Percentiles rank a stretch among this genome's conserved stretches.
Evolutionary conservation across 2,113 vertebrate genomes (phyloP).

Genomic region (Picathartes gymnocephalus): DNA sequence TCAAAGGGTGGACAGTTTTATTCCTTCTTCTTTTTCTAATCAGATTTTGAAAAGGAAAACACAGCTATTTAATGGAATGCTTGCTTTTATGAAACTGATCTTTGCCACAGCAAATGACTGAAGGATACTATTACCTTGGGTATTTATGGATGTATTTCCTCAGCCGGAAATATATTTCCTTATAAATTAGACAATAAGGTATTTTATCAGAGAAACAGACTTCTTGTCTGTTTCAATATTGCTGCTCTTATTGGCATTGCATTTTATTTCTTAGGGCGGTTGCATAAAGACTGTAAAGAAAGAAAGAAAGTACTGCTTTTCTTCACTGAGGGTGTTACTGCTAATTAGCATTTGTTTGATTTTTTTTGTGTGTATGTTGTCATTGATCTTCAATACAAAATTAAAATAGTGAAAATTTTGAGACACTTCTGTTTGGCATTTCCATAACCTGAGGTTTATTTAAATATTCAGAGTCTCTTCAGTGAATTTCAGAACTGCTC

Average conservation of each 20-base stretch:
- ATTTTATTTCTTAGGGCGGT: background rate
- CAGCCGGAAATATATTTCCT: background rate
- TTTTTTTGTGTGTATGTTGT: background rate
- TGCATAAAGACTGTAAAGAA: background rate
- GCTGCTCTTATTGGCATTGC: background rate
- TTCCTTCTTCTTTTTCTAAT: conserved; percentile 3
- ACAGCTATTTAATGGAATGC: background rate
- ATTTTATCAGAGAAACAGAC: background rate
- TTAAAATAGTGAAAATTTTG: background rate
- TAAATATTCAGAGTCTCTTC: background rate
- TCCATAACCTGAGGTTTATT: background rate
- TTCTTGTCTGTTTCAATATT: background rate
- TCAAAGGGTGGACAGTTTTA: background rate
- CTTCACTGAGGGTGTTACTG: background rate
- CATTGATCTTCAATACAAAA: background rate
- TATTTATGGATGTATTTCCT: background rate
- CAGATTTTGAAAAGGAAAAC: conserved; percentile 9
- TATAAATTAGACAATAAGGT: background rate
- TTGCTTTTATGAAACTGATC: conserved; percentile 19
- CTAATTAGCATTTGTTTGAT: background rate
- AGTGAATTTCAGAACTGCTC: background rate
- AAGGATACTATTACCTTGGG: background rate
- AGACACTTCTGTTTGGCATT: background rate
- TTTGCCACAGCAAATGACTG: background rate
- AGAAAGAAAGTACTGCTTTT: background rate